phyloP scores from a whole-genome alignment of 2,888 invertebrate genomes.

The Eupithecia pulchellata region DNA sequence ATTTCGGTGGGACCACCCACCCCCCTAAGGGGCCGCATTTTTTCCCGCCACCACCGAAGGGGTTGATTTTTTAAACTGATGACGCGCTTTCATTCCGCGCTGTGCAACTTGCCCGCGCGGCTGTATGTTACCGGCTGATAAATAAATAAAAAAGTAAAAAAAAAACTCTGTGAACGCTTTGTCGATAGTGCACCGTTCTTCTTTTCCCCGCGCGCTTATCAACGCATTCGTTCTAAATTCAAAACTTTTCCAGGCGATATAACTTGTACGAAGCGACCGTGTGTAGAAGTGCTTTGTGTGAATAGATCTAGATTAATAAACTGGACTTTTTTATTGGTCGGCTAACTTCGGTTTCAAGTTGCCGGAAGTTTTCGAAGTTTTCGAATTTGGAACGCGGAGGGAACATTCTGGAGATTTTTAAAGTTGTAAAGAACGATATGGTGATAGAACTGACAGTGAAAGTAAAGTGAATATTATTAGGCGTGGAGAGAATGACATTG shows the following conservation, averaged over 20 bases:
- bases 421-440: conserved; percentile 49
- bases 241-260: conserved; percentile 50
- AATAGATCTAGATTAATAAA: conserved; percentile 39
- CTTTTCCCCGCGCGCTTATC: conserved; percentile 75
- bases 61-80: conserved; percentile 87
- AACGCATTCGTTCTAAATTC: conserved; percentile 68
- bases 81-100: conserved; percentile 86
- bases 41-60: conserved; percentile 83
- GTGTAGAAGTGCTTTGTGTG: conserved; percentile 44
- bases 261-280: conserved; percentile 45
- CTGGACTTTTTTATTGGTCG: conserved; percentile 48
- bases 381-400: conserved; percentile 33
- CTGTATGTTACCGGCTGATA: conserved; percentile 81
- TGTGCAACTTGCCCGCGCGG: conserved; percentile 84
- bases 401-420: conserved; percentile 51
- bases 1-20: conserved; percentile 80
- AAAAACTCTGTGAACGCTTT: conserved; percentile 71
- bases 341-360: conserved; percentile 44
- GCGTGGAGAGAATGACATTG: conserved; percentile 82
- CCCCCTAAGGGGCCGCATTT: conserved; percentile 74
- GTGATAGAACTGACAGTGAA: conserved; percentile 54
- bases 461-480: conserved; percentile 62
- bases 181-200: conserved; percentile 78
- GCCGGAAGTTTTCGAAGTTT: conserved; percentile 51
- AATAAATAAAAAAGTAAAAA: conserved; percentile 75